Evolutionary conservation across 2,797 vertebrate genomes (phyloP).

Genomic region (Oophaga sylvatica): DNA sequence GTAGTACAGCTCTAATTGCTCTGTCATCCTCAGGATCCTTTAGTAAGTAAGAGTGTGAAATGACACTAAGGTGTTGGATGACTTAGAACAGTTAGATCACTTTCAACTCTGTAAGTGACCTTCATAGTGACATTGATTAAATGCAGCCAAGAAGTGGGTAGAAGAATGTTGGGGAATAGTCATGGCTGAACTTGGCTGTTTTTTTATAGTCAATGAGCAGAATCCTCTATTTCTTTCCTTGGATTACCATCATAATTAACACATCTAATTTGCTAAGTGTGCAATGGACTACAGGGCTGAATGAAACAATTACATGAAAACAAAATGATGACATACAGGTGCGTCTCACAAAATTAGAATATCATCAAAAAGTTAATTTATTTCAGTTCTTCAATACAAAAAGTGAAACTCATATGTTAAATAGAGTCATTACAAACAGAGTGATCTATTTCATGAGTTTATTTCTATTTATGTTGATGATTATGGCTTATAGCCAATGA

Average conservation of each 20-base stretch:
- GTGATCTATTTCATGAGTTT: too few relatives aligned
- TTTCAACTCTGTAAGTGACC: conserved; percentile 30
- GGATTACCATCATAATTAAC: not conserved
- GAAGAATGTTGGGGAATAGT: not conserved
- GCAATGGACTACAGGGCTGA: not conserved
- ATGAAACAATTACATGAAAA: not conserved
- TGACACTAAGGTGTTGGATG: conserved; percentile 43
- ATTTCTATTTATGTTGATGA: too few relatives aligned
- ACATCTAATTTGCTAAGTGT: not conserved
- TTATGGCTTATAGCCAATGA: too few relatives aligned
- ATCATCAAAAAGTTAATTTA: too few relatives aligned
- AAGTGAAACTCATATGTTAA: too few relatives aligned
- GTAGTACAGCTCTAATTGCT: conserved; percentile 10
- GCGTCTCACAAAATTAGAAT: too few relatives aligned
- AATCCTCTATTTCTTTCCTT: not conserved
- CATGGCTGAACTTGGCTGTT: too few relatives aligned
- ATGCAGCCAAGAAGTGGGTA: not conserved
- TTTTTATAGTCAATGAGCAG: not conserved
- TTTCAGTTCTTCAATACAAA: too few relatives aligned
- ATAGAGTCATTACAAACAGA: too few relatives aligned
- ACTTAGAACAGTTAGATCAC: conserved; percentile 34
- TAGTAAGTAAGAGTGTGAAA: conserved; percentile 39
- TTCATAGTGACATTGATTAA: conserved; percentile 24
- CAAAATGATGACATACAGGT: not conserved
- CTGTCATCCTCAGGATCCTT: not conserved